Base-by-base conservation (phyloP, 2,888 invertebrate species). In the Drosophila nigritarsus region DNA sequence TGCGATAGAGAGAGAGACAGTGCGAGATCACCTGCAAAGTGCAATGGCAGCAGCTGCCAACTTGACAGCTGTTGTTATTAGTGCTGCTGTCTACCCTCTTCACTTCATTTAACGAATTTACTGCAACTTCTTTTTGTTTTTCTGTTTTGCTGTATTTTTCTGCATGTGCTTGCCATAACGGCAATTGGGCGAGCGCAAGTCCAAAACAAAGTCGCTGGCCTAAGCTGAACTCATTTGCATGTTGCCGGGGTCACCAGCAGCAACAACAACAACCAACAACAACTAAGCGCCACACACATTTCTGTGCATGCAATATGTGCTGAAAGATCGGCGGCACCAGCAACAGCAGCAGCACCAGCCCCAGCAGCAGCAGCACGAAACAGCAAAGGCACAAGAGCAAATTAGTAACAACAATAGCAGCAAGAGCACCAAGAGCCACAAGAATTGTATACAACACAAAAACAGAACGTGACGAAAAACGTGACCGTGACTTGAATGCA, bases 401-500 rank as follows among this genome's bases (percentile, higher is more conserved):
- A 80, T 79, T 76, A 62, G 56, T 55, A 65, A 51, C 56, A 67
- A 42, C 45, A 65, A 40, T 20, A 24, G 38, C 38, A 61, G 30
- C 56, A 65, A 45, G 49, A 68, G 54, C 51, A 45, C 30, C 45
- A 32, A 40, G 48, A 61, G 51, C 51, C 63, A 54, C 42, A 68
- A 66, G 56, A 59, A 72, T 49, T 54, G 24, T 54, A 54, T 11
- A 60, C 6, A 36, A 30, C 42, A 73, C 67, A 78, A 61, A 51
- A 78, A 58, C 56, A 75, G 86, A 87, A 87, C 87, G 87, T 87
- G 87, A 87, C 83, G 73, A 68, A 76, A 87, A 88, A 88, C 87
- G 87, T 87, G 87, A 87, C 87, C 88, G 81, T 87, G 87, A 88
- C 87, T 87, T 78, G 73, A 72, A 54, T 67, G 68, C 63, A 58